phyloP scores from a whole-genome alignment of 1,140 invertebrate species.

The Dendroctonus valens region DNA sequence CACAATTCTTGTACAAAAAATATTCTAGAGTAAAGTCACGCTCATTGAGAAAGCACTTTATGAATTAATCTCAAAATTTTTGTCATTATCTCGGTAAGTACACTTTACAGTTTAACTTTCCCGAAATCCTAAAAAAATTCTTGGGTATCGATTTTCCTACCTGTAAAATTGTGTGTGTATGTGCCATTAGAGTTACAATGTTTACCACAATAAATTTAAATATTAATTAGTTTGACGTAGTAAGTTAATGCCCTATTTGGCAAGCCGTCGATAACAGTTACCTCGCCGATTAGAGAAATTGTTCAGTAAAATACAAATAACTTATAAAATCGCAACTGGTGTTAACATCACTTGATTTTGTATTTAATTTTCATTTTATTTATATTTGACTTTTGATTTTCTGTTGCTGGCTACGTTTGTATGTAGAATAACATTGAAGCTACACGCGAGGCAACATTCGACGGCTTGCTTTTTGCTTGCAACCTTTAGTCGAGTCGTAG shows the following conservation, averaged over 20 bases:
- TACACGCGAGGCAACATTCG: slow-evolving; percentile 29
- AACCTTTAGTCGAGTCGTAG: too few species aligned
- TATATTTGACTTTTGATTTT: slow-evolving; percentile 18
- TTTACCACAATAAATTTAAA: slow-evolving; percentile 10
- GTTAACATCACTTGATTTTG: slow-evolving; percentile 7
- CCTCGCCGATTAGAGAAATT: slow-evolving; percentile 6
- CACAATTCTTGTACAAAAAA: too few species aligned
- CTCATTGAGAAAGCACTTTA: too few species aligned
- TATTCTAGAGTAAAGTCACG: too few species aligned
- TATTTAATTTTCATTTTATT: slow-evolving; percentile 24
- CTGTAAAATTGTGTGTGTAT: slow-evolving; percentile 23
- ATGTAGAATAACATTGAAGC: slow-evolving; percentile 18
- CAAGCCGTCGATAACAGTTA: slow-evolving; percentile 31
- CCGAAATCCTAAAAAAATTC: slow-evolving; percentile 29
- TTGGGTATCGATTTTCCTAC: slow-evolving; percentile 17
- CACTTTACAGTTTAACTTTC: slow-evolving; percentile 16
- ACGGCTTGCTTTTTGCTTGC: slow-evolving; percentile 32
- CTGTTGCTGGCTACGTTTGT: slow-evolving; percentile 22
- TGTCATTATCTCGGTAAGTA: slow-evolving; percentile 29
- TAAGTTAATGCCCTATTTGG: slow-evolving; percentile 14
- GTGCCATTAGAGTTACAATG: slow-evolving; percentile 13
- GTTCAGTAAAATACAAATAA: slow-evolving; percentile 3
- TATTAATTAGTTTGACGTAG: slow-evolving; percentile 20
- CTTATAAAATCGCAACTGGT: slow-evolving; percentile 28
- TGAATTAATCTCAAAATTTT: background rate